phyloP scores from a whole-genome alignment of 1,140 invertebrate genomes.

The Papilio polyxenes region DNA sequence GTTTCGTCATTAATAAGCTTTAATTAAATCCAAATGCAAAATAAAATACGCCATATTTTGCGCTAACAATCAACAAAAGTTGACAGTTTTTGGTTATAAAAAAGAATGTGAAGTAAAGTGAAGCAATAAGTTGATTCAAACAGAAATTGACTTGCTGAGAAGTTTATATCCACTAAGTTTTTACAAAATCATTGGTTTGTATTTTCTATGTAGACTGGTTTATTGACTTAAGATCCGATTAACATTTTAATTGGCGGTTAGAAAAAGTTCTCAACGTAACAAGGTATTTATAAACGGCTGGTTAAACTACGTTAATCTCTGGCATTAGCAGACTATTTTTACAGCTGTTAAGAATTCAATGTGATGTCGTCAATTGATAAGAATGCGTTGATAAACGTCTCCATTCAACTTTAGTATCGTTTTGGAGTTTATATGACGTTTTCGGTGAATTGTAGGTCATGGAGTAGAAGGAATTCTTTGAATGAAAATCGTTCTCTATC shows the following conservation, averaged over 20 bases:
- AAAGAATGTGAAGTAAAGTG: too few relatives aligned
- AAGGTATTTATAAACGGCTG: background rate
- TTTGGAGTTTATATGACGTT: background rate
- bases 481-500: too few relatives aligned
- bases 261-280: background rate
- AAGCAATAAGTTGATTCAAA: too few relatives aligned
- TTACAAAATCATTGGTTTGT: too few relatives aligned
- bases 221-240: too few relatives aligned
- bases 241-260: background rate
- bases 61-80: too few relatives aligned
- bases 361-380: slow-evolving; percentile 8
- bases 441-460: background rate
- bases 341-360: slow-evolving; percentile 3
- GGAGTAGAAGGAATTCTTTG: background rate
- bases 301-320: background rate
- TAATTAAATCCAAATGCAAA: background rate
- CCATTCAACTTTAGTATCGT: background rate
- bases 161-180: too few relatives aligned
- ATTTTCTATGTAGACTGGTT: too few relatives aligned
- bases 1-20: background rate
- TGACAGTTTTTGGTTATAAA: too few relatives aligned
- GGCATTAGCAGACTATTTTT: background rate
- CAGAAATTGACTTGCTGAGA: too few relatives aligned
- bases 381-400: background rate
- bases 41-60: background rate